Base-by-base conservation (phyloP, 2,888 invertebrate species). In the Eudasyphora cyanicolor region DNA sequence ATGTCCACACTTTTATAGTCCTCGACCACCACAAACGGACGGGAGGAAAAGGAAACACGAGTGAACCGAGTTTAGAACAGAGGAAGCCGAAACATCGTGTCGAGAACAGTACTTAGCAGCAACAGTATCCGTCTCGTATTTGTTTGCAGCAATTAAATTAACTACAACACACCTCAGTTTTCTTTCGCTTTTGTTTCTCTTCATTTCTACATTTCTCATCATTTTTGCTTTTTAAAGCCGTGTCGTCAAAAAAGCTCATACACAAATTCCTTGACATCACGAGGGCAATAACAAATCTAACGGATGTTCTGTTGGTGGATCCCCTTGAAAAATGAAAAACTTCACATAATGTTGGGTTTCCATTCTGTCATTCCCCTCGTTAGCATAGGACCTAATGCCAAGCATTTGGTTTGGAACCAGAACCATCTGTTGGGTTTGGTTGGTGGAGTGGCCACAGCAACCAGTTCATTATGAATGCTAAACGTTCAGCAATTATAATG, bases 401-500 rank as follows among this genome's bases (percentile, higher is more conserved):
- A 32, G 54, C 3, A 21, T 6, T 21, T 67, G 70, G 4, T 57
- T 38, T 57, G 57, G 29, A 24, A n/a, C n/a, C 6, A 24, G 27
- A n/a, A 38, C 32, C 54, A 38, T 73, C 71, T 54, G 51, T 70
- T 12, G 7, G 32, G 17, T 35, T n/a, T 73, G 35, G 32, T 38
- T 35, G 10, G 62, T 19, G 3, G 12, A 8, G 45, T 51, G 3
- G 54, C 12, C 19, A 21, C 14, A 67, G 29, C n/a, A 51, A 69
- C 54, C 35, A 71, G 73, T 79, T 84, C 79, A 81, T 83, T 82
- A 84, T 70, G 82, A 85, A 80, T 81, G 79, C 77, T 81, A 82
- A 85, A 81, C 77, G 77, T 77, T 79, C 57, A 81, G 82, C 84
- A 86, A 84, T 86, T 84, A 85, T 82, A 77, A 82, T 75, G 77